phyloP scores from a whole-genome alignment of 2,797 vertebrate species.

The Morus bassanus region DNA sequence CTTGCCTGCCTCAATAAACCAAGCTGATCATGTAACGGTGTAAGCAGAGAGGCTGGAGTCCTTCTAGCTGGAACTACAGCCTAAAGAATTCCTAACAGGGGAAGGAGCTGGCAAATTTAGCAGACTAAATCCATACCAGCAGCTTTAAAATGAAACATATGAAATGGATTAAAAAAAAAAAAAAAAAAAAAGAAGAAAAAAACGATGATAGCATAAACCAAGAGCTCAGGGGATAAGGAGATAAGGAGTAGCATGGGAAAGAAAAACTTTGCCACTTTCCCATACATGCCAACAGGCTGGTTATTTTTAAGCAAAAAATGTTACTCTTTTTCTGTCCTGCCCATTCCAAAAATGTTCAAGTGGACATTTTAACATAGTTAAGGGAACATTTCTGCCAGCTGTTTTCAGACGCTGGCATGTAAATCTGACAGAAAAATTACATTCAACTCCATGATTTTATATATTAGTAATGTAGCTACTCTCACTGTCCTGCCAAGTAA shows the following conservation, averaged over 20 bases:
- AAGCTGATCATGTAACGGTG: background rate
- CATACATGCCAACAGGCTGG: conserved; percentile 43
- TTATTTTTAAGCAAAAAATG: conserved; percentile 56
- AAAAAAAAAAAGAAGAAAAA: background rate
- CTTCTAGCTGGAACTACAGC: background rate
- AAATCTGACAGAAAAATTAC: background rate
- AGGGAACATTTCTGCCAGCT: background rate
- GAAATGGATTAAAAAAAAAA: background rate
- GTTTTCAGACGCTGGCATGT: background rate
- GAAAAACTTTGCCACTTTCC: conserved; percentile 54
- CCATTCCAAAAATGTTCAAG: background rate
- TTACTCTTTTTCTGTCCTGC: conserved; percentile 16
- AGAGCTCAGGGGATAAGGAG: conserved; percentile 2
- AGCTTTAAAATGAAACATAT: conserved; percentile 23
- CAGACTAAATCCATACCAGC: conserved; percentile 12
- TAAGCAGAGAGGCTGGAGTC: background rate
- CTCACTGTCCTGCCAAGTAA: background rate
- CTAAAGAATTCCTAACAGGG: background rate
- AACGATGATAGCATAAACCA: background rate
- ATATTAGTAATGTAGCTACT: background rate
- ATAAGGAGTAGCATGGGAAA: conserved; percentile 46
- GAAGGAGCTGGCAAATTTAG: background rate
- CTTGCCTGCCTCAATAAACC: background rate
- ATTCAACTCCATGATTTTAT: background rate
- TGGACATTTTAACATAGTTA: background rate